Evolutionary conservation across 1,140 invertebrate species (phyloP), one percentile per base, ranked within the genome.

Genomic region (Drosophila nannoptera): DNA sequence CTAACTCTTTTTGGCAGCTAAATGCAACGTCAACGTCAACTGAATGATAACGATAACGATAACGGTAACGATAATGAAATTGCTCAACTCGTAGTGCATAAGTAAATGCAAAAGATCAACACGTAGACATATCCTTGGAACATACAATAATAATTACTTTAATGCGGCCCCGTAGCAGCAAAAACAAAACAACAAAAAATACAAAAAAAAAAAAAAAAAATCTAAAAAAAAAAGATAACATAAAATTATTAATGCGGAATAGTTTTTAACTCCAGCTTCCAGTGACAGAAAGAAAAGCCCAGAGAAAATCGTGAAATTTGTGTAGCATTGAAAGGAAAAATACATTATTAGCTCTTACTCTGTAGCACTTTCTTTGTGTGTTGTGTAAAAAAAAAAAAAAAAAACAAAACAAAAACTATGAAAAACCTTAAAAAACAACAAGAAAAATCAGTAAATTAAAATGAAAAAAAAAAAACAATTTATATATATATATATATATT

Each of bases 101-200:
- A 69, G 75, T 75, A 76, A 78, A 73, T 63, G 66, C 66, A 70
- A 73, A 76, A 86, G 74, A 86, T 86, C 81, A 86, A 88, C 82
- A 88, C 87, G 82, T 88, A 88, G 78, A 88, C 87, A 88, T 88
- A 88, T 88, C 87, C 87, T 88, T 83, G 82, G 71, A 84, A 87
- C 87, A 87, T 87, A 87, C 84, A 87, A 87, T 87, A 87, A 87
- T 86, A 80, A 81, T 86, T 86, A 86, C 81, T 86, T 86, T 86
- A 86, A 81, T 86, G 81, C 80, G 61, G 76, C 69, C 73, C 69
- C 73, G 75, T 81, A 78, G 76, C 75, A 75, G 76, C 81, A 69
- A 70, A 64, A 68, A 61, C 67, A 50, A 71, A 53, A 60, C 62
- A 43, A 45, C 52, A 63, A 46, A 67, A 33, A 55, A 45, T 42